Conservation (phyloP, 2,888 invertebrate species). For the Hirudinaria manillensis region DNA sequence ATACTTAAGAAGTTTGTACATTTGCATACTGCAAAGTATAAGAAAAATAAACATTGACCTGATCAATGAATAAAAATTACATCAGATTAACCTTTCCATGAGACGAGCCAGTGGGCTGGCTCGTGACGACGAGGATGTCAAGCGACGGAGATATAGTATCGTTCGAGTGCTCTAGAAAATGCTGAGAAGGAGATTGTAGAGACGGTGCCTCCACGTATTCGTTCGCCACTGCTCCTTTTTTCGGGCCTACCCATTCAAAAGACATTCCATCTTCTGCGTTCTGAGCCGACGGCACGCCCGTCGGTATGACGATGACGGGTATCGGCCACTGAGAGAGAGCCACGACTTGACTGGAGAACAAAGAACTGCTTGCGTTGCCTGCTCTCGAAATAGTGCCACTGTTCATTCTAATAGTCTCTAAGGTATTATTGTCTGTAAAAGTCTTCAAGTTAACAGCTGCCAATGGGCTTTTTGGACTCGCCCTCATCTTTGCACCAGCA, state of each 20-base stretch:
- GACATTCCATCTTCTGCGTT: not conserved
- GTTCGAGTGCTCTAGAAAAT: not conserved
- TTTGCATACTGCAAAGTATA: too few relatives aligned
- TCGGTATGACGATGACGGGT: conserved; percentile 1
- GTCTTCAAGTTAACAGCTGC: not conserved
- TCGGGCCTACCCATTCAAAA: conserved; percentile 6
- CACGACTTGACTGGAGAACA: conserved; percentile 20
- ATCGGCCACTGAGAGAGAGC: conserved; percentile 30
- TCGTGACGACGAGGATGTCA: not conserved
- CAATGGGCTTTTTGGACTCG: not conserved
- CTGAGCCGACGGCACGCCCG: not conserved
- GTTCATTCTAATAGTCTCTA: not conserved
- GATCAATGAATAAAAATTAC: too few relatives aligned
- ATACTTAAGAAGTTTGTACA: too few relatives aligned
- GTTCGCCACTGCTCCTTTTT: conserved; percentile 24
- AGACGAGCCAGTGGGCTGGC: not conserved
- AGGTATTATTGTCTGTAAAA: not conserved
- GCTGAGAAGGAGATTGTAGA: conserved; percentile 13
- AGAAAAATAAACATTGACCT: too few relatives aligned
- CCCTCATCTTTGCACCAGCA: too few relatives aligned
- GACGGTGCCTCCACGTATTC: conserved; percentile 34
- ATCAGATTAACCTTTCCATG: not conserved
- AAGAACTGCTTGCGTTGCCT: not conserved
- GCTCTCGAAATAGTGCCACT: not conserved
- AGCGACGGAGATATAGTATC: not conserved